Evolutionary conservation across 2,888 invertebrate species (phyloP).

Genomic region (Pollenia angustigena): DNA sequence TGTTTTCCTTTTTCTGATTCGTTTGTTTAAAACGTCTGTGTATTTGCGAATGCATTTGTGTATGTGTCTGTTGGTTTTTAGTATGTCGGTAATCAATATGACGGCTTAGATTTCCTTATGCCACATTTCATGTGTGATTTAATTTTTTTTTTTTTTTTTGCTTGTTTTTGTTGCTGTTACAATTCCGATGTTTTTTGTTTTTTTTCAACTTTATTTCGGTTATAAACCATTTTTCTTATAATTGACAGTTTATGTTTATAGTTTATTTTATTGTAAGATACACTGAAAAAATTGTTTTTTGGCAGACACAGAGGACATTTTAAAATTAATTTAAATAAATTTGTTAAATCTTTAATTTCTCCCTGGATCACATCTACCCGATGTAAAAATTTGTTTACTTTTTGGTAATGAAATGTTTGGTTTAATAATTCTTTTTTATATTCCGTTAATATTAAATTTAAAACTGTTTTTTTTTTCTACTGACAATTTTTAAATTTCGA

Average conservation of each 20-base stretch:
- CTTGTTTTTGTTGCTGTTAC: background rate
- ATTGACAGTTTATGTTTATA: slow-evolving; percentile 50
- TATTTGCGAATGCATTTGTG: background rate
- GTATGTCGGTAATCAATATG: slow-evolving; percentile 54
- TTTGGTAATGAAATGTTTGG: no score
- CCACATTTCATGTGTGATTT: slow-evolving; percentile 27
- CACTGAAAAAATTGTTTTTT: background rate
- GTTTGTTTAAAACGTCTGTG: background rate
- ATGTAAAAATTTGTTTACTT: no score
- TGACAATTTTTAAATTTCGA: no score
- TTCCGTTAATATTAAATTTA: no score
- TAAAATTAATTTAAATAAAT: no score
- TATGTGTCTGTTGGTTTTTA: background rate
- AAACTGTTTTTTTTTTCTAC: no score
- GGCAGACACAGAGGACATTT: no score
- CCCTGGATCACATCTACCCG: no score
- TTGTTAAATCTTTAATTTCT: no score
- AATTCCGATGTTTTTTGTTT: slow-evolving; percentile 4
- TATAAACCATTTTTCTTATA: slow-evolving; percentile 50
- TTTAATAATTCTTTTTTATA: no score
- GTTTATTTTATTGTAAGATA: slow-evolving; percentile 12
- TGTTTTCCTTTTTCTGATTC: slow-evolving; percentile 7
- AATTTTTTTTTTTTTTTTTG: background rate
- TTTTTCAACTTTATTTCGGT: slow-evolving; percentile 5
- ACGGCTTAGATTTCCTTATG: slow-evolving; percentile 58